Evolutionary conservation across 2,113 vertebrate genomes (phyloP).

Genomic region (Castor canadensis): DNA sequence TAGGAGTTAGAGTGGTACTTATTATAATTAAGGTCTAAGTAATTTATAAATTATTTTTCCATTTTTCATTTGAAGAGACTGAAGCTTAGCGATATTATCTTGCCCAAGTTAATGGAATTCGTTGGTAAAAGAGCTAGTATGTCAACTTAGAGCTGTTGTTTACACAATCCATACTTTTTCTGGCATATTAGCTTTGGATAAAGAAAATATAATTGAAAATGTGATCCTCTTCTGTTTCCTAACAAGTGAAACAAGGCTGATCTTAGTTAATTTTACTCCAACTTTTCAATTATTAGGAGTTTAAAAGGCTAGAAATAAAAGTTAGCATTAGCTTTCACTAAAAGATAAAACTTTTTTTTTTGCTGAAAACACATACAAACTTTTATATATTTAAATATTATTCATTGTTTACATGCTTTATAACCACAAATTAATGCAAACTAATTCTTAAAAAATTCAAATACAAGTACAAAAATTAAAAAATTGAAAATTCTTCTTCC

Average conservation of each 20-base stretch:
- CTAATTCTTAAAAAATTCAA: too few relatives aligned
- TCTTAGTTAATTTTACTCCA: not conserved
- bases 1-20: not conserved
- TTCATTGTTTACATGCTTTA: too few relatives aligned
- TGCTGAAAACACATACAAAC: too few relatives aligned
- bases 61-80: not conserved
- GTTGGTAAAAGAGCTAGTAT: not conserved
- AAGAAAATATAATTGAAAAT: not conserved
- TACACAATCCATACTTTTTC: not conserved
- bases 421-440: too few relatives aligned
- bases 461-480: too few relatives aligned
- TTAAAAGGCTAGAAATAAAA: slow-evolving; percentile 35
- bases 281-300: not conserved
- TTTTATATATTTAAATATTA: too few relatives aligned
- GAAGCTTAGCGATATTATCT: not conserved
- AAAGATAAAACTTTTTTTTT: slow-evolving; percentile 9
- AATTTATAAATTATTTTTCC: not conserved
- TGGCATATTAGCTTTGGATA: not conserved
- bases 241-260: not conserved
- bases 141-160: not conserved
- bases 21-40: slow-evolving; percentile 18
- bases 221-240: not conserved
- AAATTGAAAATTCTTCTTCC: too few relatives aligned
- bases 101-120: not conserved
- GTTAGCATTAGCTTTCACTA: not conserved